These are phyloP conservation scores for Gambusia holbrooki DNA, from an alignment of 2,113 vertebrate species.

Conservation along the genomic window DNA sequence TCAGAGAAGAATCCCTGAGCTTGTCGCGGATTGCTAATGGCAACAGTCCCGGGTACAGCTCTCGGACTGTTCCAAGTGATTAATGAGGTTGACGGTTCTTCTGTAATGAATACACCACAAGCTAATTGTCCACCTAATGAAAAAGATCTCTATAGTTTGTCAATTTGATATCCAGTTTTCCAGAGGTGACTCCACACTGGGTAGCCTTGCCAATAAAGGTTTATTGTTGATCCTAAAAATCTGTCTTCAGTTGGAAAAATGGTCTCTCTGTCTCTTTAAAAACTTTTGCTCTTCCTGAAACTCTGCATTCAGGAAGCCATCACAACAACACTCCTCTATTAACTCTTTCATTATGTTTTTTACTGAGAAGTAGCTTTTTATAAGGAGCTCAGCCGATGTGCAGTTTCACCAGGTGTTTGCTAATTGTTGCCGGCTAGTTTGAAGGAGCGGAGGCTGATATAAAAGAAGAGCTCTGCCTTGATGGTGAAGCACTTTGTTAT, in stretches of 20 bases:
- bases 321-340: no score
- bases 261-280: no score
- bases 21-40: slow-evolving; percentile 30
- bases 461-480: not conserved
- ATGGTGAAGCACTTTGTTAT: not conserved
- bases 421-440: no score
- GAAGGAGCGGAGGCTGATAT: not conserved
- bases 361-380: no score
- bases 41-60: slow-evolving; percentile 44
- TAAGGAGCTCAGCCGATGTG: no score
- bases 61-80: slow-evolving; percentile 67
- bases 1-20: not conserved
- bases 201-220: slow-evolving; percentile 65
- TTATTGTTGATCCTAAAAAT: slow-evolving; percentile 36
- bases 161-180: slow-evolving; percentile 67
- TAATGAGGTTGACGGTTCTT: slow-evolving; percentile 68
- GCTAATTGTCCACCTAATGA: slow-evolving; percentile 77
- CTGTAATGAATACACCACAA: slow-evolving; percentile 71
- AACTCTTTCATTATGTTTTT: no score
- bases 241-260: not conserved
- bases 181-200: slow-evolving; percentile 64
- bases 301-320: no score
- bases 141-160: slow-evolving; percentile 73
- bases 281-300: no score
- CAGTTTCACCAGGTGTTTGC: no score